A percentile compares a stretch with the other conserved stretches of the same genome.
phyloP scores from a whole-genome alignment of 2,113 vertebrate species.

The Galemys pyrenaicus region DNA sequence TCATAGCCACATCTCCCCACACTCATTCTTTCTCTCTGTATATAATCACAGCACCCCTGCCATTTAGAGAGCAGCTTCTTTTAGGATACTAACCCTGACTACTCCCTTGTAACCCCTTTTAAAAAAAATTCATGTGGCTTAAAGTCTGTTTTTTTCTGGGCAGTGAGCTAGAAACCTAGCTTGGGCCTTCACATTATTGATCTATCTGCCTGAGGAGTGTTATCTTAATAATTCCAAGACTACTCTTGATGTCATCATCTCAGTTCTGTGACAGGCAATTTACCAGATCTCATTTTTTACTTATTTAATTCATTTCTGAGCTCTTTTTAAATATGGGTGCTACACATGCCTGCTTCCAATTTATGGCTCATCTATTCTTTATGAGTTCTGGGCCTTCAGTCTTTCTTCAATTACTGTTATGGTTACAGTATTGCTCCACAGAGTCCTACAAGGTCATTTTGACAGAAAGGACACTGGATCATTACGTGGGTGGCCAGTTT shows the following conservation, averaged over 20 bases:
- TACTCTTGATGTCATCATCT: background rate
- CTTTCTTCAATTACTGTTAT: slow-evolving; percentile 27
- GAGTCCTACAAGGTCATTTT: slow-evolving; percentile 60
- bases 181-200: background rate
- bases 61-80: no score
- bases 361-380: slow-evolving; percentile 46
- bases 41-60: no score
- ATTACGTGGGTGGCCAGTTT: slow-evolving; percentile 15
- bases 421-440: background rate
- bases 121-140: no score
- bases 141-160: no score
- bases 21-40: no score
- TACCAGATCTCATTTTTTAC: slow-evolving; percentile 35
- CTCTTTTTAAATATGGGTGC: slow-evolving; percentile 8
- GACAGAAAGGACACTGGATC: background rate
- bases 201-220: background rate
- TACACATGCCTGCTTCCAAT: slow-evolving; percentile 44
- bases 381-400: slow-evolving; percentile 20
- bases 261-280: background rate
- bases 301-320: slow-evolving; percentile 39
- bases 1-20: no score
- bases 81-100: no score
- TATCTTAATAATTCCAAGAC: background rate
- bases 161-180: no score
- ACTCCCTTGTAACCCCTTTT: no score